Base-by-base conservation (phyloP, 2,113 vertebrate genomes). In the Dipodomys ordii region DNA sequence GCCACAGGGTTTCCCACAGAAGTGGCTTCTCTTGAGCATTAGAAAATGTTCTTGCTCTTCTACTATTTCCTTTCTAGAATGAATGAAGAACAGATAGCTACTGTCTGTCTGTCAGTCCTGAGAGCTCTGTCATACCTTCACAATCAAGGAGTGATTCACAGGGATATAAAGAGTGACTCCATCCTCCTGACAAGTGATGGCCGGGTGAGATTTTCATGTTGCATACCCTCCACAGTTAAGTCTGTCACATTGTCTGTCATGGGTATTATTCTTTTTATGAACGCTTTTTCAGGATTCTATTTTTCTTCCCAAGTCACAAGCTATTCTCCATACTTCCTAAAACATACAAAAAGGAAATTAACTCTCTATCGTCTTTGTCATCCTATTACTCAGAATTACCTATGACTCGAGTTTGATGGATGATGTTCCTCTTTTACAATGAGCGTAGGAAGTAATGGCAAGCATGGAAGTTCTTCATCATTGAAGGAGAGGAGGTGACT, bases 21-120 rank as follows among this genome's bases (percentile, higher is more conserved):
- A 87, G 1, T 39, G 35, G 3, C 67, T 32, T 76, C 68, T 72
- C 11, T 76, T 68, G 30, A 88, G 62, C 60, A 88, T 85, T 53
- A 88, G 49, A 82, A 90, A 82, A 79, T 88, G 35, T 79, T 69
- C 78, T 90, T 80, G 7, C 7, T 90, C 62, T 64, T 94, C 65
- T 57, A 87, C 73, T 91, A 46, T 87, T 93, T 95, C 76, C 85
- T 91, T 96, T 98, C 71, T 96, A 99, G 99, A 98, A 99, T 99
- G 99, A 99, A 99, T 23, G 99, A 99, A 98, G 99, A 99, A 96
- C 99, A 99, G 98, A 99, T 99, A 53, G 99, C 99, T 3, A 99
- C 99, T 0, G 99, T 99, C 82, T 99, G 99, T 96, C 88, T 99
- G 97, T 99, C 99, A 0, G 99, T 99, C 94, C 98, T 99, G 94